Evolutionary conservation across 2,113 vertebrate species (phyloP), one percentile per base, ranked within the genome.

Genomic region (Perca flavescens): DNA sequence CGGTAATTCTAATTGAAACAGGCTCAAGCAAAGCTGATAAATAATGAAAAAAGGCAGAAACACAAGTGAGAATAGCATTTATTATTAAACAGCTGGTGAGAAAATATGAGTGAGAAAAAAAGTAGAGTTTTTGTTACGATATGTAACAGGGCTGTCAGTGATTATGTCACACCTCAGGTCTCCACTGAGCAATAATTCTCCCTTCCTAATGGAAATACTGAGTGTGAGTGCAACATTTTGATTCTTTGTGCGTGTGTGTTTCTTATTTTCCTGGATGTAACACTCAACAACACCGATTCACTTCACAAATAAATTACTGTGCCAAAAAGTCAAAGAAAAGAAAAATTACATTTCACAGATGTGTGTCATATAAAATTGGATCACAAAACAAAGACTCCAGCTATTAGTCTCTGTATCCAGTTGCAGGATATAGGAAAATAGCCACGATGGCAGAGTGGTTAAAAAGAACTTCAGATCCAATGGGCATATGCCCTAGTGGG

Each of bases 371-470:
- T 16, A 28, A 14, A 28, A 14, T 16, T 58, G 25, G 57, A 31
- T 58, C 14, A 28, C 11, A 28, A 52, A 22, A 40, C 2, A 31
- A 15, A 13, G 28, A 58, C 53, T 46, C 9, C 4, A 22, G 12
- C n/a, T 36, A 0, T n/a, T 49, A 11, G 28, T 17, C 52, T 54
- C 10, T 43, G 40, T 43, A 43, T 43, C 40, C 40, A 11, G 40
- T 43, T 0, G 10, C 10, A 43, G 40, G 40, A 43, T 3, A 11
- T 43, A 6, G 2, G 17, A 8, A 5, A 52, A 17, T 16, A 2
- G 77, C 67, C 79, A 82, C 70, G 70, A 82, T 83, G 74, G 84
- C 64, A 60, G 69, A 82, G 80, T 28, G 69, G 74, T 86, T 82
- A 86, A 78, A 63, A 69, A 79, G 80, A 52, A 63, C 68, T 68